Percentiles rank a stretch among this genome's conserved stretches.
Evolutionary conservation across 2,113 vertebrate species (phyloP).

Genomic region (Ammodytes dubius): DNA sequence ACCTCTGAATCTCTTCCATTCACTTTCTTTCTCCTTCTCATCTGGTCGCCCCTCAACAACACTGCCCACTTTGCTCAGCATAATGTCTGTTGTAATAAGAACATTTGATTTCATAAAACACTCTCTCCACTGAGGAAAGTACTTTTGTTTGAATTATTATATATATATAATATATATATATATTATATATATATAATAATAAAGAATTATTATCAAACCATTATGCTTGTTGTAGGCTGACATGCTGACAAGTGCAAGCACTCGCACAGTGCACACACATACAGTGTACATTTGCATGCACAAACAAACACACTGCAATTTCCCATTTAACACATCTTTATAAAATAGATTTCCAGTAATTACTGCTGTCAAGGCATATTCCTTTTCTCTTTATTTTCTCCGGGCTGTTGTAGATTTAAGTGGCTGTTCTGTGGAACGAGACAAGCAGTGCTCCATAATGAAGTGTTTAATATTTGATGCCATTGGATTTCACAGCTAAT

Average conservation of each 20-base stretch:
- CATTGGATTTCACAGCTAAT: constrained; percentile 85
- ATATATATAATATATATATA: too few species aligned
- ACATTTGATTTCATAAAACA: constrained; percentile 70
- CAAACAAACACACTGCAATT: constrained; percentile 41
- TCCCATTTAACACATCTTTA: constrained; percentile 59
- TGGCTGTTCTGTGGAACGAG: constrained; percentile 80
- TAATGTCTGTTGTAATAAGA: constrained; percentile 55
- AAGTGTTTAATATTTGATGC: constrained; percentile 87
- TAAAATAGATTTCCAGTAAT: constrained; percentile 80
- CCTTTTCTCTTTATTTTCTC: constrained; percentile 72
- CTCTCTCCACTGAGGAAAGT: constrained; percentile 53
- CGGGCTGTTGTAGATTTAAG: constrained; percentile 82
- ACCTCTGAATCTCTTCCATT: constrained; percentile 64
- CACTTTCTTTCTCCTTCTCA: not conserved
- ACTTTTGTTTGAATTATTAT: constrained; percentile 58
- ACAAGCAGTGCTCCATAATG: constrained; percentile 83
- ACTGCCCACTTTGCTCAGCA: not conserved
- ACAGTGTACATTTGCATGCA: constrained; percentile 4
- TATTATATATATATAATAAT: constrained; percentile 45
- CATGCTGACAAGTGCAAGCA: constrained; percentile 25
- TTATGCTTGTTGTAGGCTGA: constrained; percentile 43
- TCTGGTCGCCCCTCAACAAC: not conserved
- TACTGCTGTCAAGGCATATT: constrained; percentile 74
- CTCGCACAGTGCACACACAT: not conserved
- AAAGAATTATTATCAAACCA: constrained; percentile 75